phyloP scores from a whole-genome alignment of 2,888 invertebrate genomes.

The Synergus itoensis region DNA sequence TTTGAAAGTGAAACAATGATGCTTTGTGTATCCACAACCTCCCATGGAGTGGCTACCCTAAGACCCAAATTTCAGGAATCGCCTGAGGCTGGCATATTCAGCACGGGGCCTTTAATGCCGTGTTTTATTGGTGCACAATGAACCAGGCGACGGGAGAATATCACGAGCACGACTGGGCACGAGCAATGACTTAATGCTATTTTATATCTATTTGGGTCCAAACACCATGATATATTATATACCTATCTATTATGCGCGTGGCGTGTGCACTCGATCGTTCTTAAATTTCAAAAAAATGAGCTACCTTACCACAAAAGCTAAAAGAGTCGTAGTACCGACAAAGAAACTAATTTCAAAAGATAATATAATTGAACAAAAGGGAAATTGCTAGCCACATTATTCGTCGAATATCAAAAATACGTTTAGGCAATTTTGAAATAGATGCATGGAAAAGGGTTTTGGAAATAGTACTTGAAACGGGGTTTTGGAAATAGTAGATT shows the following conservation, averaged over 20 bases:
- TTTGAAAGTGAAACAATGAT: slow-evolving; percentile 21
- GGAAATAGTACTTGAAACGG: too few relatives aligned
- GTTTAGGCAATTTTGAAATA: too few relatives aligned
- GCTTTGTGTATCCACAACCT: background rate
- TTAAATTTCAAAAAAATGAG: background rate
- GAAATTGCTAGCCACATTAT: background rate
- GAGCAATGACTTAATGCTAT: slow-evolving; percentile 65
- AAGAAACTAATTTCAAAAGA: background rate
- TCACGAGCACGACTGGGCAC: slow-evolving; percentile 60
- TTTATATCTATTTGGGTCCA: slow-evolving; percentile 53
- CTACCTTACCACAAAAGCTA: background rate
- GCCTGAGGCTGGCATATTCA: slow-evolving; percentile 19
- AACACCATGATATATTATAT: slow-evolving; percentile 45
- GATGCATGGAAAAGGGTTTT: too few relatives aligned
- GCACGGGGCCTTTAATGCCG: slow-evolving; percentile 29
- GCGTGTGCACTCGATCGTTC: slow-evolving; percentile 54
- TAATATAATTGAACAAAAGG: background rate
- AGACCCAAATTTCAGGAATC: slow-evolving; percentile 10
- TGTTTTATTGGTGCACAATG: slow-evolving; percentile 52
- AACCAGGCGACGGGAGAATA: slow-evolving; percentile 60
- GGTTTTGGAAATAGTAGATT: too few relatives aligned
- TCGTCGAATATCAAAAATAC: too few relatives aligned
- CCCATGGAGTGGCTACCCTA: slow-evolving; percentile 10
- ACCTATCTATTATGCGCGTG: slow-evolving; percentile 58
- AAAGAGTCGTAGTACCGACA: background rate